Conservation (phyloP, 2,888 invertebrate genomes). For the Balanococcus diminutus region DNA sequence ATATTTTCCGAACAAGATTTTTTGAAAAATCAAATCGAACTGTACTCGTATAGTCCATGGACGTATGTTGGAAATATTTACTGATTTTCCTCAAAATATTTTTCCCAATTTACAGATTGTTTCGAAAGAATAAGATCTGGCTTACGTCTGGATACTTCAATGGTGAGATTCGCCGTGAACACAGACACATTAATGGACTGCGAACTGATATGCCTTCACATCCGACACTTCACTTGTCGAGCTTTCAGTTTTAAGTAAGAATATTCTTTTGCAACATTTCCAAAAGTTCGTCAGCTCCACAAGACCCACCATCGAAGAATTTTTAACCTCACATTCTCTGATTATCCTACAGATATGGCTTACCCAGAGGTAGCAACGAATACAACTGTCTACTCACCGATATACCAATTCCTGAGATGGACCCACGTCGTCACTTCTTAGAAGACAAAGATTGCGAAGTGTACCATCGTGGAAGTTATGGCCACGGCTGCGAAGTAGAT, state of each 20-base stretch:
- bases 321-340: too few relatives aligned
- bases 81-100: not conserved
- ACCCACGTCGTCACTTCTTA: constrained; percentile 66
- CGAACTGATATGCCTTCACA: constrained; percentile 78
- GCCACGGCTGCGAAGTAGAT: constrained; percentile 79
- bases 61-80: too few relatives aligned
- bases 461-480: constrained; percentile 81
- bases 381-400: constrained; percentile 82
- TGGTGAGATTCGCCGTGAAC: constrained; percentile 71
- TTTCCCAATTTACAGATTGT: constrained; percentile 68
- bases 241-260: constrained; percentile 77
- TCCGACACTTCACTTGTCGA: constrained; percentile 76
- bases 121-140: constrained; percentile 82
- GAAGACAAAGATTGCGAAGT: constrained; percentile 74
- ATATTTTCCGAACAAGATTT: too few relatives aligned
- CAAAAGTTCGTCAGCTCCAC: too few relatives aligned
- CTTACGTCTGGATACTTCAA: constrained; percentile 69
- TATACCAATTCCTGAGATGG: constrained; percentile 72
- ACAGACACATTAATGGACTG: constrained; percentile 78
- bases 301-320: too few relatives aligned
- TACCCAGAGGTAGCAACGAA: constrained; percentile 51
- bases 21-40: too few relatives aligned
- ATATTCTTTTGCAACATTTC: not conserved
- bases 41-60: too few relatives aligned
- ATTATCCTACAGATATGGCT: not conserved